Evolutionary conservation across 2,113 vertebrate genomes (phyloP).

Genomic region (Excalfactoria chinensis): DNA sequence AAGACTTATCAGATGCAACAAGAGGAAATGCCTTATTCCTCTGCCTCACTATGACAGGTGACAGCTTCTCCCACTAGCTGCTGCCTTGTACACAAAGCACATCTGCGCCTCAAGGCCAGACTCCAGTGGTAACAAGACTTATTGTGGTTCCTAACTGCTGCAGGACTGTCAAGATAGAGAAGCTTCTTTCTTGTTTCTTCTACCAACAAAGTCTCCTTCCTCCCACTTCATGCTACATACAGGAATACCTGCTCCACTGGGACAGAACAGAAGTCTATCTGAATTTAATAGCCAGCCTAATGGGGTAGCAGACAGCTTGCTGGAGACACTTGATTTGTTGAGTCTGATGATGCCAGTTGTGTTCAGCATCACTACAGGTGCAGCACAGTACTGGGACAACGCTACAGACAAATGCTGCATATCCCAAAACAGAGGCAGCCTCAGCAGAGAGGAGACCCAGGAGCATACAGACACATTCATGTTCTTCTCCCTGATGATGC

Average conservation of each 20-base stretch:
- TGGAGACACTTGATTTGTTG: neutral
- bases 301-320: neutral
- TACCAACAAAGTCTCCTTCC: neutral
- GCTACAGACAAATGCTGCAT: neutral
- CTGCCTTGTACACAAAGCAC: neutral
- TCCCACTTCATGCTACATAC: neutral
- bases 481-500: neutral
- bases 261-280: neutral
- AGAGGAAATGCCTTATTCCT: neutral
- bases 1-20: neutral
- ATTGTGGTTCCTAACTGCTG: neutral
- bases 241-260: neutral
- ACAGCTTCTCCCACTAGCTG: neutral
- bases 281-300: neutral
- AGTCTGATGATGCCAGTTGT: neutral
- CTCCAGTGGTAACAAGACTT: neutral
- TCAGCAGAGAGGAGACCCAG: neutral
- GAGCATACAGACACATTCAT: neutral
- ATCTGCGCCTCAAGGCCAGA: neutral
- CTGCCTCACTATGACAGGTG: neutral
- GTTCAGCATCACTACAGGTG: neutral
- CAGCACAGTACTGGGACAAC: neutral
- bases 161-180: neutral
- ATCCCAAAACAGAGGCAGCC: neutral
- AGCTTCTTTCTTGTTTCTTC: neutral